Conservation (phyloP, 2,888 invertebrate species). For the Volucella inflata region DNA sequence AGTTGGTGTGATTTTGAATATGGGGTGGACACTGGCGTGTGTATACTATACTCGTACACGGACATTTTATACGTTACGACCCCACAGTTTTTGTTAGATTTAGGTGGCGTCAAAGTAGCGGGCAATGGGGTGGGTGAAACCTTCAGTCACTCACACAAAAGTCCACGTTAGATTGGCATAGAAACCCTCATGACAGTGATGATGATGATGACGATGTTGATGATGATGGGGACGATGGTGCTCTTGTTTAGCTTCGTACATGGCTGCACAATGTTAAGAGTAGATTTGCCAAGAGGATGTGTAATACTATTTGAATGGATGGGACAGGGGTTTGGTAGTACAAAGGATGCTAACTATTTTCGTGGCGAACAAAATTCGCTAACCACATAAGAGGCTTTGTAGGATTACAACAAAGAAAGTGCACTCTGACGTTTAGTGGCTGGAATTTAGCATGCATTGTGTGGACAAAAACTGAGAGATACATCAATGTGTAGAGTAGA, state of each 20-base stretch:
- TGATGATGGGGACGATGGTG: constrained; percentile 56
- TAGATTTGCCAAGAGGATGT: constrained; percentile 27
- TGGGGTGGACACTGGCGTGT: constrained; percentile 70
- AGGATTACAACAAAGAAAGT: constrained; percentile 52
- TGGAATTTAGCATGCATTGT: constrained; percentile 41
- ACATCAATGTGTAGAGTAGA: constrained; percentile 20
- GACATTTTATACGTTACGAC: constrained; percentile 36
- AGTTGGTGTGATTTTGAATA: constrained; percentile 69
- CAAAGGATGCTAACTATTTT: constrained; percentile 51
- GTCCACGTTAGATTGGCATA: constrained; percentile 58
- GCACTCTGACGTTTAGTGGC: constrained; percentile 54
- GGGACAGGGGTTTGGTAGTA: constrained; percentile 1
- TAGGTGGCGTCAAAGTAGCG: background rate
- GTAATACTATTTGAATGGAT: constrained; percentile 25
- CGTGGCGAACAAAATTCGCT: constrained; percentile 39
- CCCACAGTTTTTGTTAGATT: constrained; percentile 4
- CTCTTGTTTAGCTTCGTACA: constrained; percentile 61
- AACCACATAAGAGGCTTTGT: constrained; percentile 37
- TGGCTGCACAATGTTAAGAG: constrained; percentile 32
- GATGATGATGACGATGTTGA: constrained; percentile 17
- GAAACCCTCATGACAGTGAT: constrained; percentile 27
- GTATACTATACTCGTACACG: constrained; percentile 44
- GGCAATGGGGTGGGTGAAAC: constrained; percentile 16
- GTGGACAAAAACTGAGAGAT: constrained; percentile 47
- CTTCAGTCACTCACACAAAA: constrained; percentile 19